Conservation (phyloP, 1,140 invertebrate species). For the Calliphora vicina region DNA sequence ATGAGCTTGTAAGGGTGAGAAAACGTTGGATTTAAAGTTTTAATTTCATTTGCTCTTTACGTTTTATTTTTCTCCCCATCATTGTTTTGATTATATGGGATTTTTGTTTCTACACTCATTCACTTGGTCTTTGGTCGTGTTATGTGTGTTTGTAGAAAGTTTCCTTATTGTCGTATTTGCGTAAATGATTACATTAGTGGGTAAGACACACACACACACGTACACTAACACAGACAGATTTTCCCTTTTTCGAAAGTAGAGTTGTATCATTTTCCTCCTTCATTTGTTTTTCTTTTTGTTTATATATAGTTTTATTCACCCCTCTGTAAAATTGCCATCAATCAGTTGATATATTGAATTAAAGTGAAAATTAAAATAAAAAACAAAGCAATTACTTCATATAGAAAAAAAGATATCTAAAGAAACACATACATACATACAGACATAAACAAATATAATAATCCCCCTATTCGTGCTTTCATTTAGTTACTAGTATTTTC, state of each 20-base stretch:
- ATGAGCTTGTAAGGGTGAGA: slow-evolving; percentile 9
- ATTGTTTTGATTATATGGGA: slow-evolving; percentile 9
- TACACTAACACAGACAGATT: background rate
- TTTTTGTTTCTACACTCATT: background rate
- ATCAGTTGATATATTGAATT: slow-evolving; percentile 33
- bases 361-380: slow-evolving; percentile 32
- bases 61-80: background rate
- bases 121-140: background rate
- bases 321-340: slow-evolving; percentile 23
- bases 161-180: slow-evolving; percentile 12
- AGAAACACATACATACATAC: background rate
- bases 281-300: background rate
- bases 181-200: slow-evolving; percentile 32
- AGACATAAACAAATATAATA: background rate
- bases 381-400: slow-evolving; percentile 26
- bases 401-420: background rate
- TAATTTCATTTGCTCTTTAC: slow-evolving; percentile 25
- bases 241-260: background rate
- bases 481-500: background rate
- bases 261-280: background rate
- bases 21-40: slow-evolving; percentile 31
- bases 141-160: background rate
- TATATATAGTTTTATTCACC: background rate
- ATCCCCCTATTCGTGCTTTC: background rate
- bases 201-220: background rate